A percentile compares a stretch with the other conserved stretches of the same genome.
phyloP scores from a whole-genome alignment of 1,140 invertebrate genomes.

The Onthophagus taurus region DNA sequence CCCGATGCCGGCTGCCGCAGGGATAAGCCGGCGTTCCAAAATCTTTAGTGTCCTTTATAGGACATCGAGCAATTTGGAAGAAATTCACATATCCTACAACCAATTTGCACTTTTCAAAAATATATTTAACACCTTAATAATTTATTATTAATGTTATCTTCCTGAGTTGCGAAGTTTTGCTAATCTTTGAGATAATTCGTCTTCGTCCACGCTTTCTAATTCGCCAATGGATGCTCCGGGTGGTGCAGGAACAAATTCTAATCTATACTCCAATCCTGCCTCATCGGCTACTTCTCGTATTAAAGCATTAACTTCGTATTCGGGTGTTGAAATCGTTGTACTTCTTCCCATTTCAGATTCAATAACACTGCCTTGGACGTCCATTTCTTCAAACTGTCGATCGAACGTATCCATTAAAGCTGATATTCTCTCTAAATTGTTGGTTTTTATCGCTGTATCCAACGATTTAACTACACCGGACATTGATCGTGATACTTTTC shows the following conservation, averaged over 20 bases:
- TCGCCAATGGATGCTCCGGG: conserved; percentile 60
- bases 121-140: too few relatives aligned
- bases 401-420: conserved; percentile 99
- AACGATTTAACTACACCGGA: conserved; percentile 92
- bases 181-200: conserved; percentile 89
- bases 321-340: conserved; percentile 92
- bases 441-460: conserved; percentile 99
- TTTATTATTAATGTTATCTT: too few relatives aligned
- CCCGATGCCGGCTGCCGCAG: too few relatives aligned
- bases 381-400: conserved; percentile 97
- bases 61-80: too few relatives aligned
- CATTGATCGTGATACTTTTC: conserved; percentile 80
- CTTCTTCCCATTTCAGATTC: conserved; percentile 98
- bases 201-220: conserved; percentile 79
- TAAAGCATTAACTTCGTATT: conserved; percentile 89
- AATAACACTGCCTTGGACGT: conserved; percentile 98
- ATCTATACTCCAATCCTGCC: conserved; percentile 97
- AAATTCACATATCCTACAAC: too few relatives aligned
- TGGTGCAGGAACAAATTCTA: conserved; percentile 84
- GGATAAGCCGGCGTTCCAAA: too few relatives aligned
- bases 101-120: too few relatives aligned
- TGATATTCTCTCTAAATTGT: conserved; percentile 99
- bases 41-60: too few relatives aligned
- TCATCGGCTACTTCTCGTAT: conserved; percentile 98
- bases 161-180: too few relatives aligned